phyloP scores from a whole-genome alignment of 2,888 invertebrate genomes.

The Hydropsyche betteni region DNA sequence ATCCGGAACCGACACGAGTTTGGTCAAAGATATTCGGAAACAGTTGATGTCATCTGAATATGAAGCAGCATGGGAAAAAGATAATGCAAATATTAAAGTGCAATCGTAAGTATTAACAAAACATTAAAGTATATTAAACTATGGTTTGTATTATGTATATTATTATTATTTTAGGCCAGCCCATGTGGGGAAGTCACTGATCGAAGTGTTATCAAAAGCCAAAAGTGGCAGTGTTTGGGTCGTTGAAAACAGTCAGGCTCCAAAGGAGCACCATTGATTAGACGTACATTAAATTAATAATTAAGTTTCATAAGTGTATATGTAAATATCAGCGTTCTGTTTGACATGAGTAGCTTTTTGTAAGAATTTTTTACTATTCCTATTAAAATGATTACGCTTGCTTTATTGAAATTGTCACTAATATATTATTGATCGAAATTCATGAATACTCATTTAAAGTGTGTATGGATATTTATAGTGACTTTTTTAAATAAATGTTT shows the following conservation, averaged over 20 bases:
- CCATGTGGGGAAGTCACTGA: constrained; percentile 73
- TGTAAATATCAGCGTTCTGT: constrained; percentile 1
- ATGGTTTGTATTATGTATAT: background rate
- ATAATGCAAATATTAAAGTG: constrained; percentile 70
- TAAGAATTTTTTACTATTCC: constrained; percentile 12
- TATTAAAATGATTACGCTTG: constrained; percentile 3
- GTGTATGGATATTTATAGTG: too few relatives aligned
- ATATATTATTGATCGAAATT: background rate
- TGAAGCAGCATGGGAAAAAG: constrained; percentile 77
- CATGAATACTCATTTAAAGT: too few relatives aligned
- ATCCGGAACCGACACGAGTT: constrained; percentile 72
- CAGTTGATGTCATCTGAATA: constrained; percentile 76
- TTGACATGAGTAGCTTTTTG: constrained; percentile 28
- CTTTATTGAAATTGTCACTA: constrained; percentile 14
- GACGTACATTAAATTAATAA: background rate
- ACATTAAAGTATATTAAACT: background rate
- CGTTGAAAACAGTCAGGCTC: constrained; percentile 73
- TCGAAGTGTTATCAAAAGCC: constrained; percentile 72
- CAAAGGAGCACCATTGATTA: constrained; percentile 65
- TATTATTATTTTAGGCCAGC: constrained; percentile 67
- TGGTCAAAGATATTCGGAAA: constrained; percentile 74
- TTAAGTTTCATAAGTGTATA: background rate
- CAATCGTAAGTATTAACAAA: constrained; percentile 67
- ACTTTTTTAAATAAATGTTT: too few relatives aligned
- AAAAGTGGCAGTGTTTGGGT: constrained; percentile 79